These are phyloP conservation scores for Cinara cedri DNA, from an alignment of 2,888 invertebrate species.

Conservation along the genomic window DNA sequence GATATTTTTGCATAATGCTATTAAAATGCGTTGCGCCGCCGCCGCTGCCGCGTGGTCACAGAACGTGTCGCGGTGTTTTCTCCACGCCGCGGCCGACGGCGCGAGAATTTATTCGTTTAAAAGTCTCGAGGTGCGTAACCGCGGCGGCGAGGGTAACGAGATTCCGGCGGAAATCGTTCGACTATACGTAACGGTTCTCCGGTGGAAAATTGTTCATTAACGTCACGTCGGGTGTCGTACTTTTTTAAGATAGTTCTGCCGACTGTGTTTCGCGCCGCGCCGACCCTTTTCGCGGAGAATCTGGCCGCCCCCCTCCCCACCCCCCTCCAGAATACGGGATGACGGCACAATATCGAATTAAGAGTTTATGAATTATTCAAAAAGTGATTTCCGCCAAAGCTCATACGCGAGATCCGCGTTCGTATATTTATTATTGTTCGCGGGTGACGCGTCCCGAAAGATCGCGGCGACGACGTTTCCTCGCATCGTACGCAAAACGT, in stretches of 20 bases:
- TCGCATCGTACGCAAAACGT: no score
- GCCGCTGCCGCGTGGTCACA: not conserved
- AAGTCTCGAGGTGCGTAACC: slow-evolving; percentile 6
- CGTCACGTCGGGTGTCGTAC: slow-evolving; percentile 44
- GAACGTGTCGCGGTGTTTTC: slow-evolving; percentile 12
- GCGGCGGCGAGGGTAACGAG: not conserved
- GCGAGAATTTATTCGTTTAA: slow-evolving; percentile 20
- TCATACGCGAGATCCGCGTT: not conserved
- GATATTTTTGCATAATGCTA: slow-evolving; percentile 52
- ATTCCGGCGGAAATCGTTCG: slow-evolving; percentile 24
- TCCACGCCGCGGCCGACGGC: not conserved
- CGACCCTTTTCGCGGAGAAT: slow-evolving; percentile 22
- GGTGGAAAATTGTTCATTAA: slow-evolving; percentile 53
- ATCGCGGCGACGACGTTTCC: no score
- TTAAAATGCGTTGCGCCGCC: slow-evolving; percentile 29
- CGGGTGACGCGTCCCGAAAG: not conserved
- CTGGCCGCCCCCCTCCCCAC: no score
- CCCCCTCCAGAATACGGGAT: not conserved
- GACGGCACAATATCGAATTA: slow-evolving; percentile 35
- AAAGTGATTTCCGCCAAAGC: slow-evolving; percentile 43
- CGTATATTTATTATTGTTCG: not conserved
- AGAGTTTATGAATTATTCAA: slow-evolving; percentile 54
- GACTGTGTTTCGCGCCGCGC: not conserved
- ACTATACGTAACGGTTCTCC: slow-evolving; percentile 18
- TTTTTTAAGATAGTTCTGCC: slow-evolving; percentile 20